These are phyloP conservation scores for Mylabris phalerata DNA, from an alignment of 1,140 invertebrate species.

Conservation along the genomic window DNA sequence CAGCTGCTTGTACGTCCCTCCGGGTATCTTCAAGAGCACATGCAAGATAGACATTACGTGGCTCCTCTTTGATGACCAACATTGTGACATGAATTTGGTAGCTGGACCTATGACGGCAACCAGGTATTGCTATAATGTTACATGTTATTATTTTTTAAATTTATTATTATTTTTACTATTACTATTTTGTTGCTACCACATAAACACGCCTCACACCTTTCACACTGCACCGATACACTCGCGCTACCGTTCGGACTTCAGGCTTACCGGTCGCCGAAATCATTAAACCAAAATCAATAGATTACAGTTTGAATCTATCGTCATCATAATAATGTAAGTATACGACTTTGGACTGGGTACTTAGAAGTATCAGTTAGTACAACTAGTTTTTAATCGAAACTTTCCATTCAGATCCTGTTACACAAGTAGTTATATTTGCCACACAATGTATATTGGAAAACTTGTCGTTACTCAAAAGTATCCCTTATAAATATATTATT, in stretches of 20 bases:
- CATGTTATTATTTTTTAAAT: conserved; percentile 18
- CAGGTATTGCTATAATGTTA: conserved; percentile 58
- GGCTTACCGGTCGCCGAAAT: conserved; percentile 9
- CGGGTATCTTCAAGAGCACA: conserved; percentile 97
- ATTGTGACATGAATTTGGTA: conserved; percentile 94
- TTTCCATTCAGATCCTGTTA: too few species aligned
- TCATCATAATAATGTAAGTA: not conserved
- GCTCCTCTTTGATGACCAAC: conserved; percentile 98
- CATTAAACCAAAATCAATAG: not conserved
- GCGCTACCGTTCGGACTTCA: conserved; percentile 8
- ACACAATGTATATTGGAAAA: too few species aligned
- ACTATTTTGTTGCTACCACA: conserved; percentile 24
- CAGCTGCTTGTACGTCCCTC: conserved; percentile 93
- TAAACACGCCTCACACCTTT: conserved; percentile 15
- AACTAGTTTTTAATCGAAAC: too few species aligned
- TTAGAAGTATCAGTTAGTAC: too few species aligned
- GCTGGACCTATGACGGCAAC: conserved; percentile 91
- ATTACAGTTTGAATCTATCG: not conserved
- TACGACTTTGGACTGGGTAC: too few species aligned
- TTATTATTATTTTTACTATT: too few species aligned
- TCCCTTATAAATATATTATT: too few species aligned
- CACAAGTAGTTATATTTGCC: too few species aligned
- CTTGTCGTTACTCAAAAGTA: too few species aligned
- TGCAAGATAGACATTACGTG: conserved; percentile 99
- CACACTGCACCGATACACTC: conserved; percentile 21